phyloP scores from a whole-genome alignment of 2,888 invertebrate species.

The Megamerina dolium region DNA sequence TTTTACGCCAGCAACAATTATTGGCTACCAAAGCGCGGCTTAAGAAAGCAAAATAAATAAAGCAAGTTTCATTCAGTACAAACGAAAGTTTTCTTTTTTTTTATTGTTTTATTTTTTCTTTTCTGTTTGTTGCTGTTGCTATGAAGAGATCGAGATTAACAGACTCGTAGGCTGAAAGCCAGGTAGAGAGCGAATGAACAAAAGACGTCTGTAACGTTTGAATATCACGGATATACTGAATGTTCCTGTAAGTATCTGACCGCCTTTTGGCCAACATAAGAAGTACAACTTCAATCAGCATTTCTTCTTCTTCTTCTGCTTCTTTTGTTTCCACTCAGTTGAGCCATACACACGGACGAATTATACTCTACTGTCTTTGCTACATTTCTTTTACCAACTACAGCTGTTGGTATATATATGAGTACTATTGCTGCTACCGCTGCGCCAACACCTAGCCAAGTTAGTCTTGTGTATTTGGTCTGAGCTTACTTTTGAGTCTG shows the following conservation, averaged over 20 bases:
- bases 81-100: too few relatives aligned
- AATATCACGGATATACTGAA: slow-evolving; percentile 47
- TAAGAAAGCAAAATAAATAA: background rate
- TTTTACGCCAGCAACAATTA: background rate
- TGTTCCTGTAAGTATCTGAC: slow-evolving; percentile 23
- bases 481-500: too few relatives aligned
- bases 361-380: background rate
- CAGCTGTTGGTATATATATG: background rate
- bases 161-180: background rate
- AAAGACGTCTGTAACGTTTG: slow-evolving; percentile 43
- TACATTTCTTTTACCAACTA: background rate
- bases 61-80: too few relatives aligned
- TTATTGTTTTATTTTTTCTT: too few relatives aligned
- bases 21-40: background rate
- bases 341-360: too few relatives aligned
- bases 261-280: slow-evolving; percentile 14
- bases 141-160: too few relatives aligned
- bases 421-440: background rate
- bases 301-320: background rate
- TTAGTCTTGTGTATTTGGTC: too few relatives aligned
- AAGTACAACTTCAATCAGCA: background rate
- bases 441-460: background rate
- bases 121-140: too few relatives aligned
- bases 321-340: background rate
- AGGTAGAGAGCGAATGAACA: slow-evolving; percentile 2